These are phyloP conservation scores for Holothuria scabra DNA, from an alignment of 53 echinoderm and acorn worm species.

Conservation along the genomic window DNA sequence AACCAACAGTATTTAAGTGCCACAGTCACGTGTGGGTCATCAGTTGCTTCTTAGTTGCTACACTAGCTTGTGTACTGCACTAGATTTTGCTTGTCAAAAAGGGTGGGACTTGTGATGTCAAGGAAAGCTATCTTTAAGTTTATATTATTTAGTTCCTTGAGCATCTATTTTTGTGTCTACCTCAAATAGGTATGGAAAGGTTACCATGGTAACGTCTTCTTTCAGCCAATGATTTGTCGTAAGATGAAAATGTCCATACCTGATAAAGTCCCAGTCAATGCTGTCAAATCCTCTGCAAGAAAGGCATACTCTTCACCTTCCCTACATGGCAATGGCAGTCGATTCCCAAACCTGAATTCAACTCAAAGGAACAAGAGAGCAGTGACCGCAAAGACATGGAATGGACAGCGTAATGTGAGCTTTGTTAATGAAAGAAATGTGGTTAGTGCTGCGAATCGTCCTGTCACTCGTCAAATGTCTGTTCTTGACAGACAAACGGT, in stretches of 20 bases:
- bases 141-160: background rate
- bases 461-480: constrained; percentile 69
- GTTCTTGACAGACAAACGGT: constrained; percentile 81
- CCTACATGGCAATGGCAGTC: background rate
- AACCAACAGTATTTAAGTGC: too few species aligned
- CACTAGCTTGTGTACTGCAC: too few species aligned
- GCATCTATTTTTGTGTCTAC: background rate
- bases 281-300: background rate
- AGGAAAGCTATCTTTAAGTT: too few species aligned
- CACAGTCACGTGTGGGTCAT: background rate
- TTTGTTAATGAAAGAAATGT: background rate
- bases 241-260: constrained; percentile 34
- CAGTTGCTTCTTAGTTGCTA: too few species aligned
- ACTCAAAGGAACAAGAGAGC: background rate
- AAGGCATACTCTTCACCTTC: background rate
- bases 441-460: constrained; percentile 3
- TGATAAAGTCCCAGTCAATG: background rate
- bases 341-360: background rate
- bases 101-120: too few species aligned
- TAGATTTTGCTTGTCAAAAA: too few species aligned
- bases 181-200: constrained; percentile 92
- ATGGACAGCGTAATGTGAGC: background rate
- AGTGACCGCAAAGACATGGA: constrained; percentile 41
- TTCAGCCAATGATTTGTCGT: constrained; percentile 89
- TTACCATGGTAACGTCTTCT: constrained; percentile 93